Evolutionary conservation across 2,888 invertebrate genomes (phyloP).

Genomic region (Sycophila texana): DNA sequence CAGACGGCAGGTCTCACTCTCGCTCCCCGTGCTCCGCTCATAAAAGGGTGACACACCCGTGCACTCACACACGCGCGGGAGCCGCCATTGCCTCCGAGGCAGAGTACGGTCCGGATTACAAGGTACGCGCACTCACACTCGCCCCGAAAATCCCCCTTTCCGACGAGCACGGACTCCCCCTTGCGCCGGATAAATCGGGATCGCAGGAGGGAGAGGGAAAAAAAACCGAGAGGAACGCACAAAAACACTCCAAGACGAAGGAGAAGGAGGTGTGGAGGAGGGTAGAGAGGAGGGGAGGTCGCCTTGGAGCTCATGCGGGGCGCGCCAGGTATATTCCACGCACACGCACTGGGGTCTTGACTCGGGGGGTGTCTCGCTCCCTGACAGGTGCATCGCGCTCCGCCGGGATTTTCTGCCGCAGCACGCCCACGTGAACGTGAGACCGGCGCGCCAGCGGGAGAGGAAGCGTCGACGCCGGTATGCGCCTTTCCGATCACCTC

Average conservation of each 20-base stretch:
- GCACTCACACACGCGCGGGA: not conserved
- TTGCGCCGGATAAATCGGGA: conserved; percentile 60
- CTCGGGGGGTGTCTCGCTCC: conserved; percentile 65
- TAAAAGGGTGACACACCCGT: conserved; percentile 56
- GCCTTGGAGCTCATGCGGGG: not conserved
- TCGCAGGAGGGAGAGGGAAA: conserved; percentile 46
- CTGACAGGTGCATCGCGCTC: conserved; percentile 68
- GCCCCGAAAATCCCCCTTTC: conserved; percentile 25
- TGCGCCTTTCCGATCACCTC: too few species aligned
- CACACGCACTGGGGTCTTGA: conserved; percentile 56
- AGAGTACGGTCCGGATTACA: conserved; percentile 58
- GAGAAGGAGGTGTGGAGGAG: conserved; percentile 23
- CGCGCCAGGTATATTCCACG: conserved; percentile 25
- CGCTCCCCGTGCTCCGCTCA: not conserved
- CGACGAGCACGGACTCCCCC: conserved; percentile 5
- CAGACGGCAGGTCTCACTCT: conserved; percentile 4
- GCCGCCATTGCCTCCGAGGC: conserved; percentile 24
- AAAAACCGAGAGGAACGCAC: conserved; percentile 6
- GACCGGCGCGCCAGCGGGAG: not conserved
- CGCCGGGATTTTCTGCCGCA: conserved; percentile 38
- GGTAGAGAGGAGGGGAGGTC: not conserved
- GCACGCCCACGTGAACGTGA: not conserved
- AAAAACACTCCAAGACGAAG: conserved; percentile 29
- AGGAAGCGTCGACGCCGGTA: too few species aligned
- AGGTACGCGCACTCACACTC: conserved; percentile 36